A percentile compares a stretch with the other conserved stretches of the same genome.
phyloP scores from a whole-genome alignment of 2,888 invertebrate genomes.

The Romanomermis culicivorax region DNA sequence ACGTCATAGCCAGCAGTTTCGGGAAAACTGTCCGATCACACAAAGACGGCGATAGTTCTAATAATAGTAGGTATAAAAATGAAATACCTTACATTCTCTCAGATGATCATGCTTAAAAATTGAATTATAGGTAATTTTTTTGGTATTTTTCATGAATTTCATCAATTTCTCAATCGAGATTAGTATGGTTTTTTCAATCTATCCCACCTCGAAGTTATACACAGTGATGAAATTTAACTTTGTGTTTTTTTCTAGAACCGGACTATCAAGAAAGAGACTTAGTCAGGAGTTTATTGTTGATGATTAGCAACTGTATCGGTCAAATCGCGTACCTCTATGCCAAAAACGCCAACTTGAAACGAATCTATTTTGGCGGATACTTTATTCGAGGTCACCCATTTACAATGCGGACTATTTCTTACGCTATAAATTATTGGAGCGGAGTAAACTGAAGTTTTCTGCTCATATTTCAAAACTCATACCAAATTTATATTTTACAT shows the following conservation, averaged over 20 bases:
- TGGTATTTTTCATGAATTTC: no score
- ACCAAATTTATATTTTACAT: no score
- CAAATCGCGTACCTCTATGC: conserved; percentile 48
- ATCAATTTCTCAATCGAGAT: no score
- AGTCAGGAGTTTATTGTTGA: conserved; percentile 42
- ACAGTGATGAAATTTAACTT: no score
- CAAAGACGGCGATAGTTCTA: no score
- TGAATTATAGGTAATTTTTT: no score
- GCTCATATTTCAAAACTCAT: neutral
- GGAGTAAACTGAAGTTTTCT: conserved; percentile 28
- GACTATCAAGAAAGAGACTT: conserved; percentile 38
- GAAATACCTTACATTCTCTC: no score
- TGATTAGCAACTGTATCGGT: conserved; percentile 49
- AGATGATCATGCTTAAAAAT: no score
- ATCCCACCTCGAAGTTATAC: no score
- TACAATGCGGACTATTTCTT: conserved; percentile 47
- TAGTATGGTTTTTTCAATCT: no score
- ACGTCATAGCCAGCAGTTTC: conserved; percentile 47
- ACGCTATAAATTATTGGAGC: conserved; percentile 47
- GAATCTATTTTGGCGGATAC: conserved; percentile 48
- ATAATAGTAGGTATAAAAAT: no score
- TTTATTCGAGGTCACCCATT: conserved; percentile 46
- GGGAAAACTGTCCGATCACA: conserved; percentile 36
- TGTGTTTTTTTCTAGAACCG: neutral
- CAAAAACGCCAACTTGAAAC: conserved; percentile 40